Evolutionary conservation across 2,113 vertebrate species (phyloP).

Genomic region (Nothoprocta pentlandii): DNA sequence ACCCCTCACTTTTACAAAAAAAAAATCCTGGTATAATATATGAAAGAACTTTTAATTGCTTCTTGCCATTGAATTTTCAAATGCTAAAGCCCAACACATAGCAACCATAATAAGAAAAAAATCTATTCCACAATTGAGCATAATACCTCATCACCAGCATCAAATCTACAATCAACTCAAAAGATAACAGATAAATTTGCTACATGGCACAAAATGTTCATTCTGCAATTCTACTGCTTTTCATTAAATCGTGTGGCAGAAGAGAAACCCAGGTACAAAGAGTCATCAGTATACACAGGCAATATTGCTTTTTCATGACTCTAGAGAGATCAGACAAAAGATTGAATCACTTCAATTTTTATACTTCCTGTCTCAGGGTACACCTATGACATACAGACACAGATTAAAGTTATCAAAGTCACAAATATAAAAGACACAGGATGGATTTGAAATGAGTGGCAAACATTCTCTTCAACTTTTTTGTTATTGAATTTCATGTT

Average conservation of each 20-base stretch:
- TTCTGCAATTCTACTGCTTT: neutral
- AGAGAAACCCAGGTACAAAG: neutral
- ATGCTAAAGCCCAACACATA: neutral
- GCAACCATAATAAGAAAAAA: neutral
- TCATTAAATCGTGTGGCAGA: neutral
- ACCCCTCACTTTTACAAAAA: neutral
- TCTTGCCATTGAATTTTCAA: neutral
- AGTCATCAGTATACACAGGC: neutral
- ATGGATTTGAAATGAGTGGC: no score
- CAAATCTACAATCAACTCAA: neutral
- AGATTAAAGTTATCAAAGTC: neutral
- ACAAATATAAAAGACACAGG: neutral
- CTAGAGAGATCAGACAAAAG: neutral
- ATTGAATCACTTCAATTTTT: neutral
- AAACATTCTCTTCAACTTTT: neutral
- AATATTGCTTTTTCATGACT: neutral
- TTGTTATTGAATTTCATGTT: neutral
- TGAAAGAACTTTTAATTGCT: neutral
- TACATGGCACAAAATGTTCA: neutral
- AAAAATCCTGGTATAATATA: neutral
- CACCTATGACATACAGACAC: neutral
- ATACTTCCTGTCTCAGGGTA: neutral
- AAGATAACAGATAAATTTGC: neutral
- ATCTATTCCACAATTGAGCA: neutral
- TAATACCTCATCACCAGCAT: neutral